phyloP scores from a whole-genome alignment of 2,888 invertebrate genomes.

The Ptychoptera albimana region DNA sequence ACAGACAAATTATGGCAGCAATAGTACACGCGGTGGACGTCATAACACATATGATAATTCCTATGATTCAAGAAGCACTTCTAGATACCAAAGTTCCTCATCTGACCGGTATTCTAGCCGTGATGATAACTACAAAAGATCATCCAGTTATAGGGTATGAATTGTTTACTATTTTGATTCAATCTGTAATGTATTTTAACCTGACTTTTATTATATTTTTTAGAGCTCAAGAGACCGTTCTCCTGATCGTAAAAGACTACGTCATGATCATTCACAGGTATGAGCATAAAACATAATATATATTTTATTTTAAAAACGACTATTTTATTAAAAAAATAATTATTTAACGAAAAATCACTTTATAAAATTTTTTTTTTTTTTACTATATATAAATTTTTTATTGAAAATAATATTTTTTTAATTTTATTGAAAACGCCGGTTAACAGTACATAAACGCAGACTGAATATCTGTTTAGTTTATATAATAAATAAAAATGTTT shows the following conservation, averaged over 20 bases:
- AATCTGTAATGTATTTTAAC: background rate
- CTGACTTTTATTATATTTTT: slow-evolving; percentile 2
- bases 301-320: background rate
- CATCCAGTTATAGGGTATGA: slow-evolving; percentile 20
- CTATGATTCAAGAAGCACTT: slow-evolving; percentile 13
- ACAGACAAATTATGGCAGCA: slow-evolving; percentile 16
- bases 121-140: slow-evolving; percentile 22
- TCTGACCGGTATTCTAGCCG: slow-evolving; percentile 19
- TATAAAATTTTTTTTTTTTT: slow-evolving; percentile 1
- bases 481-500: too few species aligned
- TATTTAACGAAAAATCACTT: background rate
- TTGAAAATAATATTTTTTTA: background rate
- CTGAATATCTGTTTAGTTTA: too few species aligned
- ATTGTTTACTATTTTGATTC: slow-evolving; percentile 9
- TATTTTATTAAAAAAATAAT: background rate
- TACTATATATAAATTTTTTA: slow-evolving; percentile 1
- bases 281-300: background rate
- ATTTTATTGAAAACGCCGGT: too few species aligned
- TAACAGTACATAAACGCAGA: too few species aligned
- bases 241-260: slow-evolving; percentile 26
- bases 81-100: slow-evolving; percentile 13
- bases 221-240: slow-evolving; percentile 28
- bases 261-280: slow-evolving; percentile 19
- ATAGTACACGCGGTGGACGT: slow-evolving; percentile 7
- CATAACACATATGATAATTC: slow-evolving; percentile 16